Percentiles rank a stretch among this genome's conserved stretches.
Evolutionary conservation across 2,888 invertebrate genomes (phyloP).

Genomic region (Troides aeacus): DNA sequence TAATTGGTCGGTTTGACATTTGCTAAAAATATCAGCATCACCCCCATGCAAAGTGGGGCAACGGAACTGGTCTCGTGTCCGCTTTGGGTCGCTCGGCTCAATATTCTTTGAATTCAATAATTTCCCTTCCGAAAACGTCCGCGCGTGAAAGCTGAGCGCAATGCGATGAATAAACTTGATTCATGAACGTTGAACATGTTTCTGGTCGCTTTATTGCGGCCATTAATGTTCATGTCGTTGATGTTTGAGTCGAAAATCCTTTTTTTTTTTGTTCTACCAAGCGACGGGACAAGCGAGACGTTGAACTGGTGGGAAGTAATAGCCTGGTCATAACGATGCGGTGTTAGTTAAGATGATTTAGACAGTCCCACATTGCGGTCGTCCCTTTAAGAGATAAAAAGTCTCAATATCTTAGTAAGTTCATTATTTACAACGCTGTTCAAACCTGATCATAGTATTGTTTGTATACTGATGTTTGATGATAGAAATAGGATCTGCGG

Average conservation of each 20-base stretch:
- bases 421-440: too few species aligned
- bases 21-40: slow-evolving; percentile 2
- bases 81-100: slow-evolving; percentile 3
- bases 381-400: too few species aligned
- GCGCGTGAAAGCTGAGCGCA: slow-evolving; percentile 25
- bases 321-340: too few species aligned
- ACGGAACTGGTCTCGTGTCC: slow-evolving; percentile 5
- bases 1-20: neutral
- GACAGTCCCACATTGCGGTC: too few species aligned
- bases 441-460: too few species aligned
- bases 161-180: slow-evolving; percentile 25
- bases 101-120: slow-evolving; percentile 25
- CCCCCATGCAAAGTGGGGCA: slow-evolving; percentile 21
- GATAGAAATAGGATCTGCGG: too few species aligned
- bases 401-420: too few species aligned
- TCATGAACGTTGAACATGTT: slow-evolving; percentile 18
- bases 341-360: too few species aligned
- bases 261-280: too few species aligned
- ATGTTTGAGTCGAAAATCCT: neutral
- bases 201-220: slow-evolving; percentile 15
- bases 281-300: too few species aligned
- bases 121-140: slow-evolving; percentile 28
- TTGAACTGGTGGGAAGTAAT: too few species aligned
- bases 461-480: too few species aligned
- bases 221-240: slow-evolving; percentile 10